Evolutionary conservation across 1,140 invertebrate genomes (phyloP), one percentile per base, ranked within the genome.

Genomic region (Bombus fervidus): DNA sequence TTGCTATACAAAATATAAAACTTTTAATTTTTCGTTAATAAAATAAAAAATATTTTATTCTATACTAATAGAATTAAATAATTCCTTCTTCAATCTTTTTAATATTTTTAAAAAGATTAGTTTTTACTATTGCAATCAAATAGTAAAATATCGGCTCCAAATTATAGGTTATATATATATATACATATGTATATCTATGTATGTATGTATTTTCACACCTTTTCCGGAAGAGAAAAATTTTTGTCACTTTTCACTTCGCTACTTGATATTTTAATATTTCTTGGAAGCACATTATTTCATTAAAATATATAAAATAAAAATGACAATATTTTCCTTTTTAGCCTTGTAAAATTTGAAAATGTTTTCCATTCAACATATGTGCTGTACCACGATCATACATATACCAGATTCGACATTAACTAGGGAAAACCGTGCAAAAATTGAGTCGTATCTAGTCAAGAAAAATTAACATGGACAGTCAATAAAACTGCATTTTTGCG

Each of bases 251-350:
- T 87, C 1, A 71, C 28, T 18, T 89, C 79, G 1, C 86, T 87
- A 39, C 87, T 84, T 25, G 87, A 91, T 86, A 90, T 86, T 39
- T 87, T 81, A 31, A 83, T 90, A 28, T 78, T 86, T 80, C 83
- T 90, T 66, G 13, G 18, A 37, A 83, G 66, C 79, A 76, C 85
- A 69, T 41, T 25, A 69, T 69, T 76, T 57, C 12, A 37, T 71
- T 39, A n/a, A 18, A 15, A n/a, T 62, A 80, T 68, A 22, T 6
- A 73, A 41, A n/a, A 41, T 39, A 25, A 5, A 25, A 37, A 72
- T 41, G 6, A 80, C 0, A n/a, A 43, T 41, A 73, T 8, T 25
- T n/a, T 81, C 18, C 34, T 9, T 15, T 25, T 18, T n/a, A n/a
- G 31, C 28, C 8, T 37, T 2, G 59, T 34, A 34, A 71, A 53